Evolutionary conservation across 2,113 vertebrate species (phyloP).

Genomic region (Shinisaurus crocodilurus): DNA sequence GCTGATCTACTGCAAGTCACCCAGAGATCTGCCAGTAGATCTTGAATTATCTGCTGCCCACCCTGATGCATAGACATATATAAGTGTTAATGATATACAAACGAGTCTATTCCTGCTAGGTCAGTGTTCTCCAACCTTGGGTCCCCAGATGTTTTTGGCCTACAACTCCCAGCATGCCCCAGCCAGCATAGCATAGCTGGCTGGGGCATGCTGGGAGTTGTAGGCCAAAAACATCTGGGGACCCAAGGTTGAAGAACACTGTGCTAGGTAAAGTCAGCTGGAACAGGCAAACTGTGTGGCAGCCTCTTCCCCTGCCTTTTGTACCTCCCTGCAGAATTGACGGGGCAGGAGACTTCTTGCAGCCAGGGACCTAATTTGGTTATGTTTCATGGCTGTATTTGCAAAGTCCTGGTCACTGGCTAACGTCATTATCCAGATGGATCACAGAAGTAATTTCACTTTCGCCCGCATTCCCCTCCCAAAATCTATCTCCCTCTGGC

Average conservation of each 20-base stretch:
- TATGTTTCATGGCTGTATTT: constrained; percentile 1
- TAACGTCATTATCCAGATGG: neutral
- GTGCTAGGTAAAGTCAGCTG: no score
- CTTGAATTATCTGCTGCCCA: no score
- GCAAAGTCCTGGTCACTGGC: neutral
- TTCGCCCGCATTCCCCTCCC: neutral
- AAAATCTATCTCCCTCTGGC: no score
- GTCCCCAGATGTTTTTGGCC: no score
- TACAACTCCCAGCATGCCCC: no score
- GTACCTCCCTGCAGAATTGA: neutral
- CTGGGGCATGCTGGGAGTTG: no score
- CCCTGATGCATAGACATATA: neutral
- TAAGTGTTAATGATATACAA: neutral
- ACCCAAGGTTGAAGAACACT: no score
- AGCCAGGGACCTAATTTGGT: neutral
- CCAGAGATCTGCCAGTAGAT: no score
- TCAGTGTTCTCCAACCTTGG: no score
- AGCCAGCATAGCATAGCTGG: no score
- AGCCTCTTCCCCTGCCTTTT: neutral
- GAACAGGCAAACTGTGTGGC: neutral
- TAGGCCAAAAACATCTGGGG: no score
- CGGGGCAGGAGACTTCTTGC: neutral
- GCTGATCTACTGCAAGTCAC: no score
- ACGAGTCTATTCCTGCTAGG: neutral
- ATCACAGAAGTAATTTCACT: neutral